phyloP scores from a whole-genome alignment of 2,888 invertebrate species.

The Drosophila neotestacea region DNA sequence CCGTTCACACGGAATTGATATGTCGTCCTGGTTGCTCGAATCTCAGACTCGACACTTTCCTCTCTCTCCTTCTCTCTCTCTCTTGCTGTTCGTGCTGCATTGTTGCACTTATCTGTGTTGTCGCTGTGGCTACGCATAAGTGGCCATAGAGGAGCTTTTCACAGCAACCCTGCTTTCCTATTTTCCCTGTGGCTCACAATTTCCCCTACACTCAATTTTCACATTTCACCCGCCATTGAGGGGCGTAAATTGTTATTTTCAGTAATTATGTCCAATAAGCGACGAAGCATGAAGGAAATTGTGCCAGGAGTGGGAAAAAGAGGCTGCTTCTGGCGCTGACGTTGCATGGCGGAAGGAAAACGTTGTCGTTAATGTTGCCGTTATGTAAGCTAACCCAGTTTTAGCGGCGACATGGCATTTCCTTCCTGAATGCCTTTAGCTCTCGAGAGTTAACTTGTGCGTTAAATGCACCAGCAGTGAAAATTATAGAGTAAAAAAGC shows the following conservation, averaged over 20 bases:
- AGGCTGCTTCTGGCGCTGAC: conserved; percentile 16
- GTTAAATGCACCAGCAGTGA: conserved; percentile 64
- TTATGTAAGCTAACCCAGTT: conserved; percentile 80
- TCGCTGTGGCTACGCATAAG: conserved; percentile 72
- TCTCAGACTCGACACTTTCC: not conserved
- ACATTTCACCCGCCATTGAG: conserved; percentile 21
- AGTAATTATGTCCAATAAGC: conserved; percentile 80
- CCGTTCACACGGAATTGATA: conserved; percentile 77
- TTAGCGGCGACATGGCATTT: conserved; percentile 78
- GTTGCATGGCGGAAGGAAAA: conserved; percentile 64
- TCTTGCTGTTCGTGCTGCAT: conserved; percentile 29
- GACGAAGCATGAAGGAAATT: conserved; percentile 64
- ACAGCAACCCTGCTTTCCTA: not conserved
- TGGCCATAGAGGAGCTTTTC: conserved; percentile 35
- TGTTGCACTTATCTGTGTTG: conserved; percentile 73
- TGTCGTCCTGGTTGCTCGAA: conserved; percentile 39
- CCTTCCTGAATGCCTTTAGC: conserved; percentile 57
- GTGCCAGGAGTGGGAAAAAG: conserved; percentile 1
- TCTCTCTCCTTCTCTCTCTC: not conserved
- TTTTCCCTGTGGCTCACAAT: not conserved
- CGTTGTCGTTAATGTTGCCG: conserved; percentile 77
- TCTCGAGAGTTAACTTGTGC: conserved; percentile 37
- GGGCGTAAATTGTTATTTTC: conserved; percentile 77
- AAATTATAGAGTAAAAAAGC: conserved; percentile 49
- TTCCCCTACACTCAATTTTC: not conserved